Conservation (phyloP, 2,113 vertebrate species). For the Toxostoma redivivum region DNA sequence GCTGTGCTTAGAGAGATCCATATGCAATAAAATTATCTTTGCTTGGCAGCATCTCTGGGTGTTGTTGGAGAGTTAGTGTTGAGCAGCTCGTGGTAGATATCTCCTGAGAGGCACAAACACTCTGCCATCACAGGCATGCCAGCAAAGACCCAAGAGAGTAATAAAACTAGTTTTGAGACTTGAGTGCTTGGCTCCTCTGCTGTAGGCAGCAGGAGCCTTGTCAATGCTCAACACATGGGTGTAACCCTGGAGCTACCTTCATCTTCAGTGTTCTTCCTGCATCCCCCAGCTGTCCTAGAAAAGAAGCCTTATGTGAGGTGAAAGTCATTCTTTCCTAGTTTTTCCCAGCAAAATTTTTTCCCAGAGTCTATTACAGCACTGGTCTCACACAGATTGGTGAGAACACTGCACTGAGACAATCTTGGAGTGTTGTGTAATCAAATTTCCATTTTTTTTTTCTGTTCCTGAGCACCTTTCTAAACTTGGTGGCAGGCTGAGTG, state of each 20-base stretch:
- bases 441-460: neutral
- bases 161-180: neutral
- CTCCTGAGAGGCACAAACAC: neutral
- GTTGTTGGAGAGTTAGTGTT: neutral
- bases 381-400: neutral
- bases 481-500: neutral
- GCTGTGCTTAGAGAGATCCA: neutral
- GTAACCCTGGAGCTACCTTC: rapidly evolving
- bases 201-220: neutral
- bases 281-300: neutral
- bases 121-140: neutral
- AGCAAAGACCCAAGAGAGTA: neutral
- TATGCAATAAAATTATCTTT: neutral
- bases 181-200: neutral
- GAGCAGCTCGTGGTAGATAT: rapidly evolving
- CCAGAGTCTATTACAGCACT: neutral
- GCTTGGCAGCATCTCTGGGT: neutral
- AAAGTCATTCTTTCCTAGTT: neutral
- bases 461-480: neutral
- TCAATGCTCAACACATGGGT: neutral
- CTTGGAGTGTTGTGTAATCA: neutral
- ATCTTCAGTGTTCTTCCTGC: neutral
- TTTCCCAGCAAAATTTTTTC: neutral
- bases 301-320: neutral
- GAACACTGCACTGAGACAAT: neutral